Conservation (phyloP, 2,888 invertebrate species). For the Archips crataeganus region DNA sequence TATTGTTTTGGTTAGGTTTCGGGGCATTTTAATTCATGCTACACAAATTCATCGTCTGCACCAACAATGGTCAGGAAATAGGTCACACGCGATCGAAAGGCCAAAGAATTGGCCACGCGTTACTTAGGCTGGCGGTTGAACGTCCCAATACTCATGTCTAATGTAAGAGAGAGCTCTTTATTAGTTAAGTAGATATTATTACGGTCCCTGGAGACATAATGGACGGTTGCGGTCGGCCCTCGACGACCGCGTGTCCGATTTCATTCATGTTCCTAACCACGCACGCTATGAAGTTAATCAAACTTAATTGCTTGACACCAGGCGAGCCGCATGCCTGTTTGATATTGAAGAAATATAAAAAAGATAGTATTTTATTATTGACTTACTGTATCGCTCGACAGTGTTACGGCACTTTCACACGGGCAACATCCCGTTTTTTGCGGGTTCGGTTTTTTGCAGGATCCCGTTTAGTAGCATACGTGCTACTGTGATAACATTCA, state of each 20-base stretch:
- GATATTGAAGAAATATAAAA: background rate
- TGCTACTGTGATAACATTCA: no score
- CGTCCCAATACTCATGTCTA: constrained; percentile 2
- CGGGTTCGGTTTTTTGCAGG: no score
- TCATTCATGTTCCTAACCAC: constrained; percentile 4
- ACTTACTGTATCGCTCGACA: background rate
- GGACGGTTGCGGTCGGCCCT: constrained; percentile 11
- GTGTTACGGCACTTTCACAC: no score
- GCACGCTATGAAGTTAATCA: background rate
- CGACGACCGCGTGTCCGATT: constrained; percentile 5
- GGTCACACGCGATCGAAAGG: constrained; percentile 5
- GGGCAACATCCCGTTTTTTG: no score
- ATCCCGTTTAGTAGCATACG: no score
- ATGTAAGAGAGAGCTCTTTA: constrained; percentile 13
- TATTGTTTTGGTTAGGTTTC: background rate
- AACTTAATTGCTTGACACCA: background rate
- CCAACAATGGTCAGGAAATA: background rate
- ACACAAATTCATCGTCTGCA: background rate
- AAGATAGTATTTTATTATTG: background rate
- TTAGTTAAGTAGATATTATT: constrained; percentile 11
- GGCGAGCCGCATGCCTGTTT: background rate
- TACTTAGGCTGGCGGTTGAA: background rate
- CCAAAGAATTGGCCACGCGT: constrained; percentile 10
- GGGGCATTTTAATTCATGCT: background rate
- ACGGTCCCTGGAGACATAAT: constrained; percentile 1